Conservation (phyloP, 2,888 invertebrate species). For the Gortyna flavago region DNA sequence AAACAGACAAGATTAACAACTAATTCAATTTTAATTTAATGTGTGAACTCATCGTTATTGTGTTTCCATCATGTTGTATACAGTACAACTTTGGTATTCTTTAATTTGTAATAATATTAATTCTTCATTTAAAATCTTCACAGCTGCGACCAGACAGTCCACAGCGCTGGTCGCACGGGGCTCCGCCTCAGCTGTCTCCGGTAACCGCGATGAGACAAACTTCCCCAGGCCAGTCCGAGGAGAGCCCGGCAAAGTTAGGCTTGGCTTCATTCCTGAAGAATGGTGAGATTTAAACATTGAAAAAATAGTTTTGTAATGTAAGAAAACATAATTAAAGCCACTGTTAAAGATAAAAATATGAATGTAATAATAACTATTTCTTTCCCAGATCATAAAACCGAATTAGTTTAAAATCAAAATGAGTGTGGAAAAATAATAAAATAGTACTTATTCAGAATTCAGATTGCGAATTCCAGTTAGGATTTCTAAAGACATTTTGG, state of each 20-base stretch:
- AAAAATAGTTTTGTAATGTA: not conserved
- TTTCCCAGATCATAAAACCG: not conserved
- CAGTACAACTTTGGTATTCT: not conserved
- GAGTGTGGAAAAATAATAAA: too few relatives aligned
- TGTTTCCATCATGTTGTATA: not conserved
- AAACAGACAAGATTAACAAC: not conserved
- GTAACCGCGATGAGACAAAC: slow-evolving; percentile 93
- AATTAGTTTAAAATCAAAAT: too few relatives aligned
- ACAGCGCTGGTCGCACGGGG: slow-evolving; percentile 89
- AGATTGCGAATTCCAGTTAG: too few relatives aligned
- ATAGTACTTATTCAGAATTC: too few relatives aligned
- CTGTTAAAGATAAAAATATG: not conserved
- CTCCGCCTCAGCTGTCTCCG: slow-evolving; percentile 85
- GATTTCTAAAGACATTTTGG: too few relatives aligned
- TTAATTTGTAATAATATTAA: not conserved
- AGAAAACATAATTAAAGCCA: not conserved
- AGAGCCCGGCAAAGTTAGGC: slow-evolving; percentile 94
- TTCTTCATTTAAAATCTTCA: slow-evolving; percentile 41
- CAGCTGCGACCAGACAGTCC: slow-evolving; percentile 86
- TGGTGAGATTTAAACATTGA: slow-evolving; percentile 89
- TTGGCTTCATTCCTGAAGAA: slow-evolving; percentile 98
- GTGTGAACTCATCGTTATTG: not conserved
- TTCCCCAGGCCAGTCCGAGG: slow-evolving; percentile 93
- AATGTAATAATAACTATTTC: not conserved
- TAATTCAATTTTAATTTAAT: not conserved